A percentile compares a stretch with the other conserved stretches of the same genome.
phyloP scores from a whole-genome alignment of 2,113 vertebrate species.

The Hydrochoerus hydrochaeris region DNA sequence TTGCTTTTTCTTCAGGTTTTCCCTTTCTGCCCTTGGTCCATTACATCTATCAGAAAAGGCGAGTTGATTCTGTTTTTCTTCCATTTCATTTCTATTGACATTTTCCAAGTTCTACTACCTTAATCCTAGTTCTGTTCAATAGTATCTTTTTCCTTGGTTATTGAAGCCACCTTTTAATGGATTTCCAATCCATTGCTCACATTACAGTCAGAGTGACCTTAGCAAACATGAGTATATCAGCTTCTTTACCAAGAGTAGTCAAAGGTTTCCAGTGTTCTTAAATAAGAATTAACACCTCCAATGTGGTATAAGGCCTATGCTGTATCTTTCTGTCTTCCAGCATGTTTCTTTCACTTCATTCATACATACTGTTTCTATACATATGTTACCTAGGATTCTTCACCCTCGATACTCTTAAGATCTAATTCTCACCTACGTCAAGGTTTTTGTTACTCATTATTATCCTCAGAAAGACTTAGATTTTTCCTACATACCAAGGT shows the following conservation, averaged over 20 bases:
- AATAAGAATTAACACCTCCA: not conserved
- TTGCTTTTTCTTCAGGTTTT: not conserved
- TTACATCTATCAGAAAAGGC: not conserved
- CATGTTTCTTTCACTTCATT: not conserved
- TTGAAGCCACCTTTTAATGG: not conserved
- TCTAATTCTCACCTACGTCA: not conserved
- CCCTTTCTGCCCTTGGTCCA: not conserved
- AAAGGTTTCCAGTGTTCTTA: not conserved
- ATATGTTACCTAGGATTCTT: not conserved
- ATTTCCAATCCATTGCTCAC: not conserved
- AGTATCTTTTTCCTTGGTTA: not conserved
- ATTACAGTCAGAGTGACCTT: not conserved
- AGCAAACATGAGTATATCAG: not conserved
- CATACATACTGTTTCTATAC: not conserved
- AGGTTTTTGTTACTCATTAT: not conserved
- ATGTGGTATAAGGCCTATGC: too few relatives aligned
- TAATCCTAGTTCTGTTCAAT: not conserved
- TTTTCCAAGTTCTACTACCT: not conserved
- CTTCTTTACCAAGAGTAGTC: not conserved
- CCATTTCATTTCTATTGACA: not conserved
- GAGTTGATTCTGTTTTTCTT: not conserved
- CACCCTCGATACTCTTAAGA: not conserved
- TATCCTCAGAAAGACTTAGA: not conserved
- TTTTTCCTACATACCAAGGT: not conserved
- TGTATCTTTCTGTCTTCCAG: not conserved